Conservation (phyloP, 2,113 vertebrate genomes). For the Zosterops pallidus region DNA sequence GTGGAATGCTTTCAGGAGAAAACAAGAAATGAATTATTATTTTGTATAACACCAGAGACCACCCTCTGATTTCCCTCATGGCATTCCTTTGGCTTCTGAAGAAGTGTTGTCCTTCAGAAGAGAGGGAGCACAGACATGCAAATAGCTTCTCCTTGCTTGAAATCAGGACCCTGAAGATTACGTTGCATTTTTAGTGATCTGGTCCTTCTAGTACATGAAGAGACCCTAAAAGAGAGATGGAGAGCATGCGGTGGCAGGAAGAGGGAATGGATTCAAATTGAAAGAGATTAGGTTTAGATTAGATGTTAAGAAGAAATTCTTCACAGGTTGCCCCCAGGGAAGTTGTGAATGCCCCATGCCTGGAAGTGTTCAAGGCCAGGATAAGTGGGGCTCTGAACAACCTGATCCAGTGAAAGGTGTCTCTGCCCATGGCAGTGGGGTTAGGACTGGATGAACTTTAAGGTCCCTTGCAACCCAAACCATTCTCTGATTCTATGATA, state of each 20-base stretch:
- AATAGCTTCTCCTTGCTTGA: not conserved
- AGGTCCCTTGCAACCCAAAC: not conserved
- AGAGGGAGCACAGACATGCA: not conserved
- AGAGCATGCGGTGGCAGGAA: not conserved
- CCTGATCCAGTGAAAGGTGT: not conserved
- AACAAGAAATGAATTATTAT: not conserved
- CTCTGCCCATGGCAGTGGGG: not conserved
- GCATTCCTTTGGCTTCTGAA: not conserved
- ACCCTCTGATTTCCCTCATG: not conserved
- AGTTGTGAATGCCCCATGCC: not conserved
- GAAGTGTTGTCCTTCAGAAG: not conserved
- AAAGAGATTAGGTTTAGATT: not conserved
- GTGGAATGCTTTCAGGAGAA: not conserved
- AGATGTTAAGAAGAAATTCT: not conserved
- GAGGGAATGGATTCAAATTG: not conserved
- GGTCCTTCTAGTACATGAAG: not conserved
- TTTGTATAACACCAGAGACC: not conserved
- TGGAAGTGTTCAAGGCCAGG: not conserved
- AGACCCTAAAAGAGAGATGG: not conserved
- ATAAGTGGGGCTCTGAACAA: not conserved
- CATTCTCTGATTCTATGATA: not conserved
- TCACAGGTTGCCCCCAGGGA: not conserved
- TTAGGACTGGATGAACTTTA: not conserved
- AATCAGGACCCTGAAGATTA: not conserved
- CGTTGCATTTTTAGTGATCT: not conserved